Conservation (phyloP, 2,888 invertebrate genomes). For the Diaperis boleti region DNA sequence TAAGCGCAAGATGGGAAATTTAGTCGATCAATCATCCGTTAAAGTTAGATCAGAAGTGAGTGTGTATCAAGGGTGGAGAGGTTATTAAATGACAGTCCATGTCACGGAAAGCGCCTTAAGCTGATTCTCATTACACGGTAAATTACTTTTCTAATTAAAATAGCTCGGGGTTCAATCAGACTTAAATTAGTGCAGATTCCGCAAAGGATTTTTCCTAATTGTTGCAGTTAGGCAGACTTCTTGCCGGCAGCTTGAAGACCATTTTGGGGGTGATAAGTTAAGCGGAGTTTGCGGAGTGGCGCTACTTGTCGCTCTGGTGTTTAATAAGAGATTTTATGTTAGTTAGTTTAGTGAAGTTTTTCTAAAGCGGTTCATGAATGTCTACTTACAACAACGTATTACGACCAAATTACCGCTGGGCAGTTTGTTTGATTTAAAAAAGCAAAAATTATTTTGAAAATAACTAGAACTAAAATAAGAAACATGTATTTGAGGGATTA, state of each 20-base stretch:
- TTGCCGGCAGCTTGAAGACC: neutral
- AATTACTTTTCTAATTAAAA: slow-evolving; percentile 45
- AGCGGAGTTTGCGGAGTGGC: no score
- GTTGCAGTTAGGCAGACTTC: slow-evolving; percentile 17
- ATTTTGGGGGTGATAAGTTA: slow-evolving; percentile 4
- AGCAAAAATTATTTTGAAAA: no score
- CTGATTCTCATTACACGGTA: slow-evolving; percentile 41
- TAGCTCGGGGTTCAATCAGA: slow-evolving; percentile 39
- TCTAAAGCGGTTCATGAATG: no score
- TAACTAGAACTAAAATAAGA: no score
- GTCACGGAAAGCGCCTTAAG: slow-evolving; percentile 38
- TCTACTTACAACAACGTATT: no score
- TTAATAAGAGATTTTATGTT: no score
- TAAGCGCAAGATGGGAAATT: slow-evolving; percentile 32
- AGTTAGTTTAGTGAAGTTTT: no score
- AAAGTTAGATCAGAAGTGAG: slow-evolving; percentile 40
- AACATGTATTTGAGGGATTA: no score
- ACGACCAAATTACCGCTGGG: no score
- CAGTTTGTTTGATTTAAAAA: no score
- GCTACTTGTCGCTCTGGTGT: no score
- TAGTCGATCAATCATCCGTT: slow-evolving; percentile 42
- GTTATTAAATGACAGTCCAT: slow-evolving; percentile 40
- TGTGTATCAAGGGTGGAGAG: slow-evolving; percentile 35
- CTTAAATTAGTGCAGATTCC: slow-evolving; percentile 36
- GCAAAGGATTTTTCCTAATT: slow-evolving; percentile 30